Evolutionary conservation across 1,140 invertebrate genomes (phyloP), one percentile per base, ranked within the genome.

Genomic region (Scaptodrosophila lebanonensis): DNA sequence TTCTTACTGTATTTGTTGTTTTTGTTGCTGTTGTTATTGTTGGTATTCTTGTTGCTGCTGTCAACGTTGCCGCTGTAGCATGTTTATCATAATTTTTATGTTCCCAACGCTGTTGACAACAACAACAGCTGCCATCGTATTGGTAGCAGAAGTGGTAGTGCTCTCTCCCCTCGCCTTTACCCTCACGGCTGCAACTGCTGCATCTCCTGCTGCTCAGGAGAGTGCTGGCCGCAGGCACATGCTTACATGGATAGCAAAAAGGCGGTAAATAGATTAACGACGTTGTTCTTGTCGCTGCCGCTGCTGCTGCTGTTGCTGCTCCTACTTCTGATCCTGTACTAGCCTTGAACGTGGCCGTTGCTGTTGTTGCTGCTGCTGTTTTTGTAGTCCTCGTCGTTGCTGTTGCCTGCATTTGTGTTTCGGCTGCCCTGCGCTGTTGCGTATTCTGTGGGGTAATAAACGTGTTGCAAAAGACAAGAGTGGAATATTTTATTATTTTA

Each of bases 261-360:
- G 83, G 83, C 69, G 83, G 72, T 79, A 85, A 85, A 84, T 85
- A 85, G 69, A 75, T 85, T 85, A 85, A 83, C 70, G 83, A 83
- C 72, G 83, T 79, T 68, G 66, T 76, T 65, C 70, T 72, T 61
- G 69, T 44, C 18, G 8, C 25, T 13, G 18, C 11, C 13, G 5
- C 11, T 32, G 27, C 49, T 25, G 44, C 32, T 32, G 58, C 43
- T 38, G 48, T 39, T 25, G 29, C 12, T 33, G 15, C 43, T 42
- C 12, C 22, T 25, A 39, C 20, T 50, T 30, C 9, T 29, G 45
- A 40, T 58, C 33, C 22, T 25, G 22, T 56, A 68, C 73, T 77
- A 73, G 72, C 67, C 72, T 68, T 77, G 45, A 63, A 71, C 63
- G 67, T 62, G 52, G 53, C 47, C 22, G 51, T 44, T 56, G 54